These are phyloP conservation scores for Poecile montanus DNA, from an alignment of 2,797 vertebrate genomes.

Conservation along the genomic window DNA sequence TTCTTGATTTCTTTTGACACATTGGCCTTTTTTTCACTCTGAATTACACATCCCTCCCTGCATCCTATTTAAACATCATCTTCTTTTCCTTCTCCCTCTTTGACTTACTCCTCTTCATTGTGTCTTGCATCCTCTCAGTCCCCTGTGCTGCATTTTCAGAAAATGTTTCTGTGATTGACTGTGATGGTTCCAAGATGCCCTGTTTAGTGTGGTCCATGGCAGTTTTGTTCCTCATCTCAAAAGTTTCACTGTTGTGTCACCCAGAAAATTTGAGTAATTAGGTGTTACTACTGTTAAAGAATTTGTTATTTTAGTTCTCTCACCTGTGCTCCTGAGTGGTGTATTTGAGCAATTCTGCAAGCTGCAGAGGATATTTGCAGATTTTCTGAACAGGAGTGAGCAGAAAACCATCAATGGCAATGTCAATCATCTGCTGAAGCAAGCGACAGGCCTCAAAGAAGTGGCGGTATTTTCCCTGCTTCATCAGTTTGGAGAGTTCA, in stretches of 20 bases:
- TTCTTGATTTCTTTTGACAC: not conserved
- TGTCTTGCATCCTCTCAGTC: not conserved
- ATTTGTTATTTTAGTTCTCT: not conserved
- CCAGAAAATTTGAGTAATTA: not conserved
- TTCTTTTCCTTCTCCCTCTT: not conserved
- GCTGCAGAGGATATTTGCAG: constrained; percentile 97
- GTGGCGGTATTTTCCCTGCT: constrained; percentile 90
- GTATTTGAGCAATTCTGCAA: constrained; percentile 97
- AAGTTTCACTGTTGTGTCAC: not conserved
- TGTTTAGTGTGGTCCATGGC: not conserved
- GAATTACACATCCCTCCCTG: not conserved
- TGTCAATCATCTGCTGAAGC: constrained; percentile 98
- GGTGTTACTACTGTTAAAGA: not conserved
- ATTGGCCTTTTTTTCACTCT: not conserved
- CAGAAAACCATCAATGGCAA: constrained; percentile 94
- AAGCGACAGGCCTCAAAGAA: constrained; percentile 98
- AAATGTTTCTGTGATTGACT: not conserved
- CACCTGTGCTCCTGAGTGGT: constrained; percentile 95
- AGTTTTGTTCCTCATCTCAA: not conserved
- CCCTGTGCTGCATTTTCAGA: not conserved
- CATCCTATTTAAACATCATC: not conserved
- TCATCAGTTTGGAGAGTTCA: constrained; percentile 92
- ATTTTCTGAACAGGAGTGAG: constrained; percentile 98
- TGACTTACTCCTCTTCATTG: not conserved
- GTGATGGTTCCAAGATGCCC: not conserved